Conservation (phyloP, 37 sponge, comb jelly and placozoan species). For the Halisarca cf. caerulea region DNA sequence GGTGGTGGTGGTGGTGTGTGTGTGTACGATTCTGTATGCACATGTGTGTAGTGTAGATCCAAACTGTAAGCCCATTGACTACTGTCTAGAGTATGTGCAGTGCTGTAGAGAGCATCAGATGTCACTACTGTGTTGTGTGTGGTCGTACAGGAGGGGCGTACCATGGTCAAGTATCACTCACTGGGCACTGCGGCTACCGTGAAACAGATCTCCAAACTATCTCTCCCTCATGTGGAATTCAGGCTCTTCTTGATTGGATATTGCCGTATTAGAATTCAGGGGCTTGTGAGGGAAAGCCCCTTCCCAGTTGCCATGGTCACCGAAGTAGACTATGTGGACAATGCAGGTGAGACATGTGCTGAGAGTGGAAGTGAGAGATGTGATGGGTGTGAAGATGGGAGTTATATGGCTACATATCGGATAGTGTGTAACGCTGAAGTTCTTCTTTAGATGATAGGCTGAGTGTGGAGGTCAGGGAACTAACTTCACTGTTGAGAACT, state of each 20-base stretch:
- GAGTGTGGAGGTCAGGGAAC: slow-evolving; percentile 15
- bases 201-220: slow-evolving; percentile 26
- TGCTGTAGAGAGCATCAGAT: no score
- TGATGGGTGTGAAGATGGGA: neutral
- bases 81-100: no score
- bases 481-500: slow-evolving; percentile 39
- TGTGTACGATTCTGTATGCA: no score
- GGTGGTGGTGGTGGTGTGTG: no score
- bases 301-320: slow-evolving; percentile 47
- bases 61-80: no score
- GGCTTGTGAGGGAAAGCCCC: slow-evolving; percentile 48
- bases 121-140: no score
- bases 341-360: slow-evolving; percentile 24
- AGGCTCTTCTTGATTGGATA: slow-evolving; percentile 55
- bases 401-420: neutral
- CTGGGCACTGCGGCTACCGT: slow-evolving; percentile 69
- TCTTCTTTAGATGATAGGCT: slow-evolving; percentile 4
- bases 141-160: no score
- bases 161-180: slow-evolving; percentile 8
- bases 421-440: neutral
- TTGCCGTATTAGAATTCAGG: slow-evolving; percentile 56
- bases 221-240: slow-evolving; percentile 48
- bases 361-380: neutral
- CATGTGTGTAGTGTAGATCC: no score
- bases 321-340: slow-evolving; percentile 55